phyloP scores from a whole-genome alignment of 2,113 vertebrate species.

The Thinocorus orbignyianus region DNA sequence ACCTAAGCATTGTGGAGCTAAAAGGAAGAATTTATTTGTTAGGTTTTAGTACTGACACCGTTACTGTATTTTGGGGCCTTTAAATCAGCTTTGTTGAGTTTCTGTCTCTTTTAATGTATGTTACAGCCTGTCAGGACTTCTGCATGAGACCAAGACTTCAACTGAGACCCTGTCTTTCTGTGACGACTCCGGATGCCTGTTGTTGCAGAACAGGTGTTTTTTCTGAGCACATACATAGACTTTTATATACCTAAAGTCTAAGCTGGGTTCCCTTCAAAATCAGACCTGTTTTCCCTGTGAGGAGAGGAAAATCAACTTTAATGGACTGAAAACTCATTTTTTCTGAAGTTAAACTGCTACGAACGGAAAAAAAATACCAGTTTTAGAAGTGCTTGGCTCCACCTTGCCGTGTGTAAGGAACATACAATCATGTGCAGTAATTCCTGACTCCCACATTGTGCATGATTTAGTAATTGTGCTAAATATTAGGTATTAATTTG shows the following conservation, averaged over 20 bases:
- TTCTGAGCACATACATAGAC: neutral
- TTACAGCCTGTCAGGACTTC: constrained; percentile 16
- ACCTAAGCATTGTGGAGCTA: neutral
- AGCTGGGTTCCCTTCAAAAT: neutral
- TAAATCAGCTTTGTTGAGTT: neutral
- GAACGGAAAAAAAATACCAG: neutral
- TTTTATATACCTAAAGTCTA: neutral
- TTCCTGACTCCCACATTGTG: neutral
- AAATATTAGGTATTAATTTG: neutral
- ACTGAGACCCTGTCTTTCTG: constrained; percentile 29
- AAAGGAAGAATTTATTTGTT: neutral
- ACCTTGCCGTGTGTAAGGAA: neutral
- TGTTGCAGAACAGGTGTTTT: neutral
- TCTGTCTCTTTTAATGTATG: neutral
- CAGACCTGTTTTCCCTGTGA: neutral
- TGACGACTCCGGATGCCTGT: neutral
- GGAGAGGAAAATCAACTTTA: neutral
- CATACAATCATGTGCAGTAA: neutral
- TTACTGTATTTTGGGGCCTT: neutral
- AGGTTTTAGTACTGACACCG: neutral
- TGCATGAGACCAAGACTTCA: neutral
- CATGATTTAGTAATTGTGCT: neutral
- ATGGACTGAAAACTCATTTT: neutral
- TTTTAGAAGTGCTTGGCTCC: neutral
- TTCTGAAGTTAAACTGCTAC: neutral